Base-by-base conservation (phyloP, 2,888 invertebrate species). In the Phlogophora meticulosa region DNA sequence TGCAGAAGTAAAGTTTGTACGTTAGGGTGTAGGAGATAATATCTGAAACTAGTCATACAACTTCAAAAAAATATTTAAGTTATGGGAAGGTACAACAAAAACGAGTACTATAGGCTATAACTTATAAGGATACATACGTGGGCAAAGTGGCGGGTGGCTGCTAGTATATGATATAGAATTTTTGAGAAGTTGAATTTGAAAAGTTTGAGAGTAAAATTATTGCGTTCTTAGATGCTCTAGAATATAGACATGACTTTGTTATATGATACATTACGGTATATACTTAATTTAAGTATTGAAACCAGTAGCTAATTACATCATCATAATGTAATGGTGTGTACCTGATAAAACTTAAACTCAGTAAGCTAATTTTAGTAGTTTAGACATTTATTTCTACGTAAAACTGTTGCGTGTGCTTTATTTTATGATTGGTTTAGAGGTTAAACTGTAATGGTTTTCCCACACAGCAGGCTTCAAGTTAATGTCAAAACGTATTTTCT, bases 351-450 rank as follows among this genome's bases (percentile, higher is more conserved):
- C 17, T 51, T 46, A 38, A 34, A 11, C 38, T 46, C 15, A 52
- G 22, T 56, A 20, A 52, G 24, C 42, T n/a, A 42, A 48, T 53
- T 64, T 75, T 55, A 64, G 32, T 60, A 17, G 34, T 45, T 36
- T 46, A 57, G 48, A n/a, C 32, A 56, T 68, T 52, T 40, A 60
- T 53, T 52, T 9, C n/a, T 17, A 13, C 43, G 10, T 43, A 7
- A 57, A 73, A 69, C 52, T 49, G 55, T 70, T 74, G 56, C 42
- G 15, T 59, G 2, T 63, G 36, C 24, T 55, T 61, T 55, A 73
- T 67, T 69, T 75, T 69, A 69, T 56, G 63, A 57, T 60, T 45
- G 13, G 68, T 52, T 57, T 53, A 60, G 36, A 60, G 63, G 75
- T 63, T 43, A 56, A 40, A 64, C 13, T 32, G 46, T 28, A 43